Conservation (phyloP, 2,888 invertebrate genomes). For the Ormia ochracea region DNA sequence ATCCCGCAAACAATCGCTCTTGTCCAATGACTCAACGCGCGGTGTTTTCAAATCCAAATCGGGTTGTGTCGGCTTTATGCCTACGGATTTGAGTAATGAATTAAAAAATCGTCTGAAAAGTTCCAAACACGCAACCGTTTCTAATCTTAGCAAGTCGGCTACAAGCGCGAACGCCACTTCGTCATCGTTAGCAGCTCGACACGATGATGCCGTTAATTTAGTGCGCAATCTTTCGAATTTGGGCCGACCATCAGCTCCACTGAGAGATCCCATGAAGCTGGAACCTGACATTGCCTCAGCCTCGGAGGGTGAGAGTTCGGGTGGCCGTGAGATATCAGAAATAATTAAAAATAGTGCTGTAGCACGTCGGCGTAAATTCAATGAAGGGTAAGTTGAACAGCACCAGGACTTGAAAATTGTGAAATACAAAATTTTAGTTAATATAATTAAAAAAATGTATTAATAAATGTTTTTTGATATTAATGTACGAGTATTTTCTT, state of each 20-base stretch:
- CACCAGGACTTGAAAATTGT: neutral
- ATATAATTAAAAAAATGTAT: neutral
- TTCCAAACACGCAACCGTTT: conserved; percentile 75
- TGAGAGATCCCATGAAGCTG: conserved; percentile 47
- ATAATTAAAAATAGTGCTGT: conserved; percentile 78
- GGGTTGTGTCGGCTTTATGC: conserved; percentile 73
- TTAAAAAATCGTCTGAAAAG: conserved; percentile 75
- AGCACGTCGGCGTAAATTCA: conserved; percentile 76
- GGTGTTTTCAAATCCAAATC: conserved; percentile 74
- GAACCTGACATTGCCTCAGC: conserved; percentile 69
- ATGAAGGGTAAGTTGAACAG: conserved; percentile 78
- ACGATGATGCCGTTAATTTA: conserved; percentile 74
- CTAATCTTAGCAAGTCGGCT: conserved; percentile 74
- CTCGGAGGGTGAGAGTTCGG: conserved; percentile 78
- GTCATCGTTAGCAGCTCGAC: conserved; percentile 63
- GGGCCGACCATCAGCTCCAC: conserved; percentile 65
- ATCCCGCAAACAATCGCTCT: conserved; percentile 40
- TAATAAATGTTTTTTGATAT: conserved; percentile 17
- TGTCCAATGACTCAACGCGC: conserved; percentile 66
- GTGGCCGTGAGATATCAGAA: conserved; percentile 77
- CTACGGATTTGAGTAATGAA: conserved; percentile 75
- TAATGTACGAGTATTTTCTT: neutral
- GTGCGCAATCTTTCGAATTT: conserved; percentile 74
- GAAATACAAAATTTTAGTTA: neutral
- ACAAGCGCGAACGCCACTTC: conserved; percentile 68